Percentiles rank a stretch among this genome's conserved stretches.
Conservation (phyloP, 2,797 vertebrate species). For the Cyprinella venusta region DNA sequence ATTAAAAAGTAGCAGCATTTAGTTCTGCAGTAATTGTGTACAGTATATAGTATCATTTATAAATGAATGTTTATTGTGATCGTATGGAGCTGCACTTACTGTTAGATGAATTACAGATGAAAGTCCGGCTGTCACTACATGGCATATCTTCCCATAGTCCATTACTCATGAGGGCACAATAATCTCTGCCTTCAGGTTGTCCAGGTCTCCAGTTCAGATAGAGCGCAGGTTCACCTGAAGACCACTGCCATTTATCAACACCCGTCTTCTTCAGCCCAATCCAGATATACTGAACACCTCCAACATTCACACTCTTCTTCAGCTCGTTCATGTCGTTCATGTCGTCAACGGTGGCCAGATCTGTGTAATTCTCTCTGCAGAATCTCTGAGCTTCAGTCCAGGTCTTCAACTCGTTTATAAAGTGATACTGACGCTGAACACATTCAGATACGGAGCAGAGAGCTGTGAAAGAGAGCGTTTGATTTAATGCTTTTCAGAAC, state of each 20-base stretch:
- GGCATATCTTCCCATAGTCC: rapidly evolving
- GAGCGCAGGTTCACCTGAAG: too few species aligned
- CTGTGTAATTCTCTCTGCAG: not conserved
- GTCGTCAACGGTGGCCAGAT: too few species aligned
- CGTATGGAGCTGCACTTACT: too few species aligned
- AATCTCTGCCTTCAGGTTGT: not conserved
- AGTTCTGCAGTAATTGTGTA: too few species aligned
- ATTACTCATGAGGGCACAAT: not conserved
- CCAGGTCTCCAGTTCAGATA: not conserved
- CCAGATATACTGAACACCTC: rapidly evolving
- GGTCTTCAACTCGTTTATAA: rapidly evolving
- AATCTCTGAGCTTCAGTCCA: not conserved
- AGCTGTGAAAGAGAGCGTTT: not conserved
- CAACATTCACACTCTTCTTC: too few species aligned
- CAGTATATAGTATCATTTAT: too few species aligned
- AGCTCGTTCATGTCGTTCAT: too few species aligned
- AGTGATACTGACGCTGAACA: not conserved
- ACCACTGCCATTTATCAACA: too few species aligned
- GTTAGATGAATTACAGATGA: not conserved
- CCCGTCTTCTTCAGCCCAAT: too few species aligned
- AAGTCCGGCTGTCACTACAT: rapidly evolving
- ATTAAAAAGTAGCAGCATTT: too few species aligned
- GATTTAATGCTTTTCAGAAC: too few species aligned
- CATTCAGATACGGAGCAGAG: not conserved
- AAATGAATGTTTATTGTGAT: too few species aligned